Evolutionary conservation across 2,888 invertebrate species (phyloP).

Genomic region (Schrankia costaestrigalis): DNA sequence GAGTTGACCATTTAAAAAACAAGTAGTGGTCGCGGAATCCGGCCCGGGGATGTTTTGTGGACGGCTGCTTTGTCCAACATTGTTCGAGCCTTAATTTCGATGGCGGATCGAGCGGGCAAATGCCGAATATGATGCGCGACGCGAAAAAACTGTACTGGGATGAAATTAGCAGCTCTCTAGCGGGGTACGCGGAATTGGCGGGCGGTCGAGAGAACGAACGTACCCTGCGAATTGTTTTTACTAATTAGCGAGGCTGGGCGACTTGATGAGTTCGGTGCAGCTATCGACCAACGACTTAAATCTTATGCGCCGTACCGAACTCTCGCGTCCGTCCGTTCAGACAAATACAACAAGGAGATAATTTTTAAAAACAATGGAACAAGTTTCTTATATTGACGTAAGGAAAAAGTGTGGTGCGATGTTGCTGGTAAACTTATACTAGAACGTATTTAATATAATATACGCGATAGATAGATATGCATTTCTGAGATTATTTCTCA

Average conservation of each 20-base stretch:
- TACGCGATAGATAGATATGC: no score
- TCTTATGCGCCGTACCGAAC: conserved; percentile 30
- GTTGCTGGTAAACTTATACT: conserved; percentile 13
- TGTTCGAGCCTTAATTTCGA: conserved; percentile 80
- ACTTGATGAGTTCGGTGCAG: conserved; percentile 61
- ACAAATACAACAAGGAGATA: conserved; percentile 31
- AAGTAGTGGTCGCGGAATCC: conserved; percentile 71
- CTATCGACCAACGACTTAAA: conserved; percentile 26
- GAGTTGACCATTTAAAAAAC: conserved; percentile 74
- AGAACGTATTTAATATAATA: no score
- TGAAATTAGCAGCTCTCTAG: conserved; percentile 80
- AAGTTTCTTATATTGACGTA: conserved; percentile 26
- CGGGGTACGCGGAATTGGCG: conserved; percentile 77
- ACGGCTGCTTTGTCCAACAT: conserved; percentile 80
- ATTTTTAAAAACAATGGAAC: conserved; percentile 47
- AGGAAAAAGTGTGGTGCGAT: conserved; percentile 27
- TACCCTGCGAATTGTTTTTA: conserved; percentile 76
- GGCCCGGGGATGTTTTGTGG: conserved; percentile 75
- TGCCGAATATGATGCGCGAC: conserved; percentile 80
- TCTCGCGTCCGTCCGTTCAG: conserved; percentile 29
- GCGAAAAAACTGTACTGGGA: conserved; percentile 74
- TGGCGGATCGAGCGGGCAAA: conserved; percentile 76
- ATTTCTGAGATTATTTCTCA: no score
- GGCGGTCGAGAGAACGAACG: conserved; percentile 75
- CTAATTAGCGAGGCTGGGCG: conserved; percentile 71